Evolutionary conservation across 2,113 vertebrate genomes (phyloP), one percentile per base, ranked within the genome.

Genomic region (Rhinoderma darwinii): DNA sequence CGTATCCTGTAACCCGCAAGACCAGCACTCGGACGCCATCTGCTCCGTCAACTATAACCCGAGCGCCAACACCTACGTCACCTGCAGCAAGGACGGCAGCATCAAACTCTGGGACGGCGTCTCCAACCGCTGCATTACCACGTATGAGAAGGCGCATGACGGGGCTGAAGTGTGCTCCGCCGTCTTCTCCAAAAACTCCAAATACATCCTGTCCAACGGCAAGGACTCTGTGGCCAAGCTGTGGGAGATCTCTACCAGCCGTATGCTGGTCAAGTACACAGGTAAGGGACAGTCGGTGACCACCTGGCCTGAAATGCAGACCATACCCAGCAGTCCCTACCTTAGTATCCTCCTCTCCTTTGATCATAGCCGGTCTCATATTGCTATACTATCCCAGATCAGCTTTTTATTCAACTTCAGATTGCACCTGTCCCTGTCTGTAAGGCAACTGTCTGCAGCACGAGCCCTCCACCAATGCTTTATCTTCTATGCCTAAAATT

Each of bases 51-150:
- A 93, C 89, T 99, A 99, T 92, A 99, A 99, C 78, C 95, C 96
- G 25, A 94, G 93, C 0, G 98, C 98, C 89, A 99, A 99, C 90
- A 99, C 96, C 94, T 99, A 98, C 0, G 98, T 99, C 83, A 96
- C 96, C 0, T 98, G 97, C 89, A 98, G 97, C 90, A 99, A 99
- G 89, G 98, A 99, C 0, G 98, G 98, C 92, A 98, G 96, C 95
- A 98, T 99, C 93, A 99, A 99, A 86, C 89, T 99, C 14, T 99
- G 98, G 98, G 98, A 99, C 0, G 98, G 98, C 0, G 95, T 99
- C 84, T 99, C 98, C 1, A 99, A 99, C 89, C 97, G 98, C 32
- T 99, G 98, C 30, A 97, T 99, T 87, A 96, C 95, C 27, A 98
- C 97, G 4, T 99, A 98, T 0, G 97, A 99, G 66, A 99, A 99